These are phyloP conservation scores for Haliclystus octoradiatus DNA, from an alignment of 30 jellyfish, hydroid and myxozoan species.

Conservation along the genomic window DNA sequence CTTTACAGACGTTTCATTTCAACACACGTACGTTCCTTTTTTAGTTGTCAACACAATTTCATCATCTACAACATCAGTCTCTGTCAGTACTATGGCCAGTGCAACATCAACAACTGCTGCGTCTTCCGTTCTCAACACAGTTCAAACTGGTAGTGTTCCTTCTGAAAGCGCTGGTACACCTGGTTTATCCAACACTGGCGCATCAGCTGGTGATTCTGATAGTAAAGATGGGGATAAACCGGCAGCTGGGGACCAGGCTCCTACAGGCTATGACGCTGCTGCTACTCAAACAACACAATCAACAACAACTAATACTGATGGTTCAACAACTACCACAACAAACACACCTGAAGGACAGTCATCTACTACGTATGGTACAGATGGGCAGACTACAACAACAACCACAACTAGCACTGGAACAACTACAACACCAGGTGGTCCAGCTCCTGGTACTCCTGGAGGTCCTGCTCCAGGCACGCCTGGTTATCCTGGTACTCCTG, in stretches of 20 bases:
- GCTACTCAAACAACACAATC: background rate
- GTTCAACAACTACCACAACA: background rate
- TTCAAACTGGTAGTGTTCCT: conserved; percentile 84
- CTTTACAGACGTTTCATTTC: too few species aligned
- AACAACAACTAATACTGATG: background rate
- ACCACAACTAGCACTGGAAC: background rate
- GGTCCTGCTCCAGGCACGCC: background rate
- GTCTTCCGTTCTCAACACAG: conserved; percentile 49
- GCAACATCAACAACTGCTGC: conserved; percentile 47
- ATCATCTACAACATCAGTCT: conserved; percentile 23
- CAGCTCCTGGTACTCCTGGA: background rate
- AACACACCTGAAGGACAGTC: background rate
- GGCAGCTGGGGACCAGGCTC: background rate
- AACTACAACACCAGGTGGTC: background rate
- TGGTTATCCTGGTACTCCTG: background rate
- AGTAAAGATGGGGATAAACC: background rate
- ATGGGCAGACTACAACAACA: background rate
- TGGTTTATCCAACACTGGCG: conserved; percentile 35
- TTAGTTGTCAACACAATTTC: conserved; percentile 83
- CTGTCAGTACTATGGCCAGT: conserved; percentile 57
- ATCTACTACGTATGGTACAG: background rate
- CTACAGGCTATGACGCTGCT: background rate
- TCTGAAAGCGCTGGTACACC: conserved; percentile 83
- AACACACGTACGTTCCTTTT: too few species aligned
- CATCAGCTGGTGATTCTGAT: conserved; percentile 38